Evolutionary conservation across 2,113 vertebrate genomes (phyloP), one percentile per base, ranked within the genome.

Genomic region (Onychostoma macrolepis): DNA sequence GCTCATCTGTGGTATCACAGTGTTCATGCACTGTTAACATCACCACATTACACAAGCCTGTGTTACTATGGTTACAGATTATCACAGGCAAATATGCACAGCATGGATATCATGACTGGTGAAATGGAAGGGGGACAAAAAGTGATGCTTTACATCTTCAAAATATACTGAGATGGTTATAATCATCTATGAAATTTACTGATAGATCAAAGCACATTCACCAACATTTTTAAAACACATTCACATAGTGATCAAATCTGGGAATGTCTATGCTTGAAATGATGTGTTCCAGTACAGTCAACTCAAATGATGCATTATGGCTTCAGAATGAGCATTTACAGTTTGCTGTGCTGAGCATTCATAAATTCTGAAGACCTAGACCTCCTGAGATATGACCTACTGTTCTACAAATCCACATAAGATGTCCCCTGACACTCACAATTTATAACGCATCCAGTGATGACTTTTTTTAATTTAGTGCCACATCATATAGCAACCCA

Each of bases 51-150:
- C 89, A 92, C 91, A 41, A 90, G 90, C 90, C 91, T 90, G 89
- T 90, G 94, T 95, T 95, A 90, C 94, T 83, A 94, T 95, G 86
- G 93, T 92, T 93, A 95, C 94, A 77, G 86, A 86, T 80, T 89
- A 92, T 93, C 84, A 91, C 90, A 91, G 92, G 91, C 43, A 87
- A 87, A 89, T 78, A 87, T 89, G 86, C 85, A 85, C 88, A 84
- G 85, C 88, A 77, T 82, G 85, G 71, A 85, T 69, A 41, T 85
- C 67, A 84, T 74, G 33, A 53, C 83, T 72, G 71, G 33, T 69
- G 82, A 71, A 84, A 87, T 79, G 80, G 48, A 61, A 78, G 69
- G 82, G 75, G 19, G 48, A 38, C 71, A 38, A 84, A 45, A 81
- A 85, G 24, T 53, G 1, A 86, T 80, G 71, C 26, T 83, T 87